phyloP scores from a whole-genome alignment of 2,797 vertebrate species.

The Adelosebastes latens region DNA sequence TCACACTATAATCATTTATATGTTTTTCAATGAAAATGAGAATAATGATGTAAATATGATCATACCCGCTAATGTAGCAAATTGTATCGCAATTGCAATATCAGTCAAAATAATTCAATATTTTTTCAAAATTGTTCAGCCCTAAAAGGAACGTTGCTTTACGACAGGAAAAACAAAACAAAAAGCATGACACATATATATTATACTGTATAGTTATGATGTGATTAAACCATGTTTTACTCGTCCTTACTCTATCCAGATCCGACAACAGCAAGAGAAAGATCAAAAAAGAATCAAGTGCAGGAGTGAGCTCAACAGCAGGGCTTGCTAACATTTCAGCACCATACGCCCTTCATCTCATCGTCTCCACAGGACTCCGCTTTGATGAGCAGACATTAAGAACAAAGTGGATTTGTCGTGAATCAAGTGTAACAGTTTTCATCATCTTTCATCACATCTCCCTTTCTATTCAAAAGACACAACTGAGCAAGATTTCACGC shows the following conservation, averaged over 20 bases:
- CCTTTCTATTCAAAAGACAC: slow-evolving; percentile 9
- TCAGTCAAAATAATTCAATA: too few species aligned
- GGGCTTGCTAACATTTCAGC: slow-evolving; percentile 9
- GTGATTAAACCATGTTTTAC: not conserved
- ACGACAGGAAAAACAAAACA: not conserved
- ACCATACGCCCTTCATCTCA: not conserved
- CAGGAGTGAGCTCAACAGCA: not conserved
- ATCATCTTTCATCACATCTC: slow-evolving; percentile 58
- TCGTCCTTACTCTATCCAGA: not conserved
- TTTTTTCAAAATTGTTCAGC: too few species aligned
- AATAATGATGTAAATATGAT: too few species aligned
- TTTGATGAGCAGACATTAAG: slow-evolving; percentile 48
- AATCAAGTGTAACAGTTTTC: slow-evolving; percentile 31
- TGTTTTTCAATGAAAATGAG: too few species aligned
- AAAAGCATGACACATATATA: not conserved
- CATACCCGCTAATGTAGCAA: accelerated
- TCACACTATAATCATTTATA: too few species aligned
- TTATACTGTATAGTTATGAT: too few species aligned
- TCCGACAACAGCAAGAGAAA: slow-evolving; percentile 13
- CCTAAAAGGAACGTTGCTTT: not conserved
- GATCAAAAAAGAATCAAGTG: slow-evolving; percentile 3
- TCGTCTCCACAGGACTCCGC: slow-evolving; percentile 31
- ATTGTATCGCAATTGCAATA: too few species aligned
- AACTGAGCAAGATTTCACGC: slow-evolving; percentile 8
- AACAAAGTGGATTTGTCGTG: slow-evolving; percentile 42